Conservation (phyloP, 1,140 invertebrate genomes). For the Drosophila lini region DNA sequence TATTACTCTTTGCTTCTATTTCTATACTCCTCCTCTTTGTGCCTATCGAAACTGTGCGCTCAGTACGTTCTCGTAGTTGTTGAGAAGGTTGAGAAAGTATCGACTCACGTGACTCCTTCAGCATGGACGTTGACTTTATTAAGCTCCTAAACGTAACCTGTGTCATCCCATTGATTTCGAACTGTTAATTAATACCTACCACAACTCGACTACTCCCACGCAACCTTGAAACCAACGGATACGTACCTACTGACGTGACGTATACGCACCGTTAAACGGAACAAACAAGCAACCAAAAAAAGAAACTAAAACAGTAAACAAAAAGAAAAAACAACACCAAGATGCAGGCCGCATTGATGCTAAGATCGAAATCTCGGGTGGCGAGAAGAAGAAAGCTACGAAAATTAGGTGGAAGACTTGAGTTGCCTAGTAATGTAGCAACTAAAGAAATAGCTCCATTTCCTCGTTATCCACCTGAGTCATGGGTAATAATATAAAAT, state of each 20-base stretch:
- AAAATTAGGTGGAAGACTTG: conserved; percentile 88
- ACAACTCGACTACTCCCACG: conserved; percentile 14
- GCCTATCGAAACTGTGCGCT: conserved; percentile 72
- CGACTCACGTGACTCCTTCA: conserved; percentile 50
- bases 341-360: conserved; percentile 95
- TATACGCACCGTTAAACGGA: conserved; percentile 62
- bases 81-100: conserved; percentile 51
- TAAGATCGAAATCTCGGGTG: conserved; percentile 93
- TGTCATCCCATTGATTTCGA: conserved; percentile 77
- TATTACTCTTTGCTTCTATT: conserved; percentile 71
- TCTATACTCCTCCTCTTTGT: conserved; percentile 77
- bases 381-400: conserved; percentile 90
- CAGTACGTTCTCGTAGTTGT: conserved; percentile 59
- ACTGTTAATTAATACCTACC: conserved; percentile 37
- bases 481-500: conserved; percentile 87
- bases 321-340: conserved; percentile 86
- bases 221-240: conserved; percentile 6
- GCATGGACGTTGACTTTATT: conserved; percentile 79
- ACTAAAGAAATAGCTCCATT: conserved; percentile 93
- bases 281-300: conserved; percentile 58
- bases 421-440: conserved; percentile 93
- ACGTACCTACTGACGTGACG: conserved; percentile 30
- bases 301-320: conserved; percentile 66
- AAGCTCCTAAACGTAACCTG: conserved; percentile 83
- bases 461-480: conserved; percentile 92